A percentile compares a stretch with the other conserved stretches of the same genome.
Evolutionary conservation across 2,888 invertebrate species (phyloP).

Genomic region (Stenodema calcarata): DNA sequence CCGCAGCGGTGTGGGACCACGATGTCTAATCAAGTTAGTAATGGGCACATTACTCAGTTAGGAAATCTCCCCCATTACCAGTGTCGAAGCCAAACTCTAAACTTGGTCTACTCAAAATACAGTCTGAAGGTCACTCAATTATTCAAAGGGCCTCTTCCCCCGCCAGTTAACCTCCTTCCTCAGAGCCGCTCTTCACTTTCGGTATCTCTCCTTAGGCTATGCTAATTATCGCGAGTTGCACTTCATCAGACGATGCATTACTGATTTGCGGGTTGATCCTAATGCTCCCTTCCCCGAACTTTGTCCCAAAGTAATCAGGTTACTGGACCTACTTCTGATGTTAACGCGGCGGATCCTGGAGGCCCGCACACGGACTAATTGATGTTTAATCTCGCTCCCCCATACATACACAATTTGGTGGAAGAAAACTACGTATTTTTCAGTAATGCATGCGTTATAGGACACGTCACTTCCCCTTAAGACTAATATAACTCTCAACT

Average conservation of each 20-base stretch:
- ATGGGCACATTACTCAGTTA: conserved; percentile 15
- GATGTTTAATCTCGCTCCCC: not conserved
- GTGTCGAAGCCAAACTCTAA: not conserved
- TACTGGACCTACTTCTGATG: not conserved
- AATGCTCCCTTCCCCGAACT: not conserved
- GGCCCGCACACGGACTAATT: not conserved
- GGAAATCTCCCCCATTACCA: not conserved
- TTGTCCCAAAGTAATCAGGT: not conserved
- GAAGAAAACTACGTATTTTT: too few relatives aligned
- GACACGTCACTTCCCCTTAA: too few relatives aligned
- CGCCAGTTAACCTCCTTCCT: conserved; percentile 3
- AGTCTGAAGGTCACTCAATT: conserved; percentile 23
- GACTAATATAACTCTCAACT: too few relatives aligned
- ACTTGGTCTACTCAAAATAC: not conserved
- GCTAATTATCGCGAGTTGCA: conserved; percentile 25
- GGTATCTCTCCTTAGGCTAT: not conserved
- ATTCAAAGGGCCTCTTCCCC: not conserved
- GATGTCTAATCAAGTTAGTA: not conserved
- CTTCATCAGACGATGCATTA: conserved; percentile 35
- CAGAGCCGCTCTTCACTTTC: not conserved
- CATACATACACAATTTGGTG: too few relatives aligned
- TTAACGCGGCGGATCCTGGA: not conserved
- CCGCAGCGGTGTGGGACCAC: not conserved
- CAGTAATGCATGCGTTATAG: too few relatives aligned
- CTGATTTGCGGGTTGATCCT: conserved; percentile 28